A percentile compares a stretch with the other conserved stretches of the same genome.
phyloP scores from a whole-genome alignment of 2,797 vertebrate genomes.

The Channa striata region DNA sequence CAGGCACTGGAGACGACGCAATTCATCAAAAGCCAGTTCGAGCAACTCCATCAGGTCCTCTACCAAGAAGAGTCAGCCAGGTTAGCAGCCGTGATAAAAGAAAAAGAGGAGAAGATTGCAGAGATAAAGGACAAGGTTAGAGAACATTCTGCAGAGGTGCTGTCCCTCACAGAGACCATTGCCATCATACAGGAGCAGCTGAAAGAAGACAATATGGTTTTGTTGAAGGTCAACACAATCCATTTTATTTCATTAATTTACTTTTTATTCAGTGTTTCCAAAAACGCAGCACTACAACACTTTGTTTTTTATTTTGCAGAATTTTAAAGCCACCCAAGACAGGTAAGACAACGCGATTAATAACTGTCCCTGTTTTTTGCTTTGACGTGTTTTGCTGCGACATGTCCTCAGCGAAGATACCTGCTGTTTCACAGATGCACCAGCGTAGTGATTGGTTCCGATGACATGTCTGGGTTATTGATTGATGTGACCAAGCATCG shows the following conservation, averaged over 20 bases:
- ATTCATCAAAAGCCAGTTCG: constrained; percentile 77
- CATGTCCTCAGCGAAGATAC: neutral
- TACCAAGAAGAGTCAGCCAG: constrained; percentile 70
- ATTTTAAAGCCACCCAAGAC: constrained; percentile 75
- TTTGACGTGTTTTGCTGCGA: constrained; percentile 2
- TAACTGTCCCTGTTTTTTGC: neutral
- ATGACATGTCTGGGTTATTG: constrained; percentile 68
- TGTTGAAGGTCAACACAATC: constrained; percentile 71
- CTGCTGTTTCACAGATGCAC: constrained; percentile 60
- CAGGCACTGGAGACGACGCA: constrained; percentile 66
- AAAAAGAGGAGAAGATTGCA: constrained; percentile 73
- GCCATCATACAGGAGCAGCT: constrained; percentile 66
- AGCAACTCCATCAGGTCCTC: constrained; percentile 78
- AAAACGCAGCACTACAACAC: neutral
- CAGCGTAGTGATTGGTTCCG: constrained; percentile 44
- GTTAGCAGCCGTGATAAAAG: constrained; percentile 72
- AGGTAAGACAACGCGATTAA: constrained; percentile 64
- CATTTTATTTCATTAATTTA: neutral
- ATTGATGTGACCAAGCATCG: constrained; percentile 79
- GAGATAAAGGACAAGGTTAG: constrained; percentile 66
- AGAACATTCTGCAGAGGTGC: constrained; percentile 59
- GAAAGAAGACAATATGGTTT: constrained; percentile 66
- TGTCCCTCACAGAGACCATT: constrained; percentile 68
- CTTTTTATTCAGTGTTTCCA: neutral
- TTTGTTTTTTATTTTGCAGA: constrained; percentile 66